phyloP scores from a whole-genome alignment of 1,140 invertebrate genomes.

The Belonocnema kinseyi region DNA sequence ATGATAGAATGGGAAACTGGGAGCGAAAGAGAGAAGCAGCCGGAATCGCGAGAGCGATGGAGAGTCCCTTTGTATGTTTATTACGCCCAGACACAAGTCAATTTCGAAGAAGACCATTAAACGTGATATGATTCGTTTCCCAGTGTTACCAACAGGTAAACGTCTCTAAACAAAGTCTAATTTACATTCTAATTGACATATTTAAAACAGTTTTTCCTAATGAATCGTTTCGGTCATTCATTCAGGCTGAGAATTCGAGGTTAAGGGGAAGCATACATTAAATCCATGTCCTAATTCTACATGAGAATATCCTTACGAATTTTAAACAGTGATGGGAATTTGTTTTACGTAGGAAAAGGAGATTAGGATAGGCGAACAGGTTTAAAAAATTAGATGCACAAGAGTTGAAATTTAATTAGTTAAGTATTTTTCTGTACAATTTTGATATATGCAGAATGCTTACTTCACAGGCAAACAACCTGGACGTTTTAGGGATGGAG shows the following conservation, averaged over 20 bases:
- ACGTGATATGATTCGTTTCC: constrained; percentile 19
- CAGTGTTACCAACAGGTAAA: constrained; percentile 19
- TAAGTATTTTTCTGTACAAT: too few species aligned
- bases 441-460: too few species aligned
- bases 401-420: too few species aligned
- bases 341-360: too few species aligned
- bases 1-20: neutral
- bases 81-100: constrained; percentile 31
- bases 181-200: constrained; percentile 18
- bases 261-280: neutral
- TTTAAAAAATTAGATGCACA: too few species aligned
- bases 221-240: neutral
- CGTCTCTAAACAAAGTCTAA: constrained; percentile 29
- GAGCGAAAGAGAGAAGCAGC: constrained; percentile 40
- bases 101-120: constrained; percentile 31
- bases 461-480: too few species aligned
- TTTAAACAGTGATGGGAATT: too few species aligned
- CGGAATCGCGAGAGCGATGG: constrained; percentile 28
- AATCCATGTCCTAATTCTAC: too few species aligned
- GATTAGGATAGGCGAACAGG: too few species aligned
- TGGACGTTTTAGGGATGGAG: too few species aligned
- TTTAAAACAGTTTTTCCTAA: neutral
- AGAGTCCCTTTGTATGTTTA: constrained; percentile 28
- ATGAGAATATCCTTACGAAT: too few species aligned
- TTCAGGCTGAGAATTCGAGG: neutral